phyloP scores from a whole-genome alignment of 2,113 vertebrate genomes.

The Myotis brandtii region DNA sequence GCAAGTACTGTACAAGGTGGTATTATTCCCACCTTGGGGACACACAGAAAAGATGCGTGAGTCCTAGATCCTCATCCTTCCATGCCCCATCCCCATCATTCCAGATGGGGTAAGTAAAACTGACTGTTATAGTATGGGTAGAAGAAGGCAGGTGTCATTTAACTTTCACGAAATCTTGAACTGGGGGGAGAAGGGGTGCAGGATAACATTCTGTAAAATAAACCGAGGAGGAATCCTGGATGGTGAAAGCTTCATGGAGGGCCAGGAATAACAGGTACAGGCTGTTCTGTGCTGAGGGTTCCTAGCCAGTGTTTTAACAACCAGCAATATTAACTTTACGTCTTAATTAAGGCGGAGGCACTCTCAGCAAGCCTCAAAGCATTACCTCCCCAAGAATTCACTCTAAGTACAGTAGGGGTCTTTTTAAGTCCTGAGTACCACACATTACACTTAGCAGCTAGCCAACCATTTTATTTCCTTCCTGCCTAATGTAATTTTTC shows the following conservation, averaged over 20 bases:
- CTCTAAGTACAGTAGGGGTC: background rate
- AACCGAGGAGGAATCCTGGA: background rate
- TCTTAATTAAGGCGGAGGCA: background rate
- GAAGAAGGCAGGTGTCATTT: background rate
- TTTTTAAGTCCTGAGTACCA: background rate
- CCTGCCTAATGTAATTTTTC: constrained; percentile 44
- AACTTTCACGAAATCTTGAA: constrained; percentile 39
- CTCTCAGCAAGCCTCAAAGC: background rate
- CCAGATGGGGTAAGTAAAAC: background rate
- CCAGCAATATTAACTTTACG: background rate
- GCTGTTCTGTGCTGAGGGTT: background rate
- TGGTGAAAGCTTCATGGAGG: background rate
- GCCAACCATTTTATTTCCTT: constrained; percentile 56
- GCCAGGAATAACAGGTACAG: constrained; percentile 27
- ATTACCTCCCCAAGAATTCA: constrained; percentile 43
- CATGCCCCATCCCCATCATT: background rate
- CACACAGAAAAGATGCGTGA: background rate
- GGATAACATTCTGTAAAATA: constrained; percentile 43
- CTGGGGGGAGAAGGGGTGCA: background rate
- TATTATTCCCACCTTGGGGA: background rate
- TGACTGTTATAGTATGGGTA: background rate
- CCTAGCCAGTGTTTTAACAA: constrained; percentile 14
- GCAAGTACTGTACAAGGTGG: background rate
- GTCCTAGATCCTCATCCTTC: background rate
- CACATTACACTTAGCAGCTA: constrained; percentile 54